Base-by-base conservation (phyloP, 1,140 invertebrate genomes). In the Dreissena rostriformis region DNA sequence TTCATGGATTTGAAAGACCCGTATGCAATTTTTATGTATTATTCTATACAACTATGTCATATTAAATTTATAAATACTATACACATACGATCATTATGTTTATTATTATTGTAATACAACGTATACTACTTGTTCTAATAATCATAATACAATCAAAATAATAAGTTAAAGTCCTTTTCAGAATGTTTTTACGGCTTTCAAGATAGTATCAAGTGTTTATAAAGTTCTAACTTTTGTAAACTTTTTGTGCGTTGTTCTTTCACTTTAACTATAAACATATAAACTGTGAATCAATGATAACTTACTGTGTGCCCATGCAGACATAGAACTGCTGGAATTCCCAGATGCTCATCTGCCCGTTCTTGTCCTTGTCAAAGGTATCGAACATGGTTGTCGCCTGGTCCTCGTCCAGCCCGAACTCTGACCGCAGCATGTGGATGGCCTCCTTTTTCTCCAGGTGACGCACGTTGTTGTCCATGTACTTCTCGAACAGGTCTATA, bases 291-390 rank as follows among this genome's bases (percentile, higher is more conserved):
- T 39, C 39, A 39, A 39, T 39, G 2, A 8, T 8, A 57, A 74
- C 86, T 82, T 67, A 91, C 90, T 87, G 86, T 39, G 86, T 84
- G 8, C 90, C 90, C 79, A 88, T 87, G 39, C 88, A 88, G 15
- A 81, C 70, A 78, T 86, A 91, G 78, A 91, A 91, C 84, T 88
- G 85, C 67, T 91, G 88, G 71, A 91, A 91, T 77, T 91, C 90
- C 90, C 90, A 91, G 65, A 91, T 85, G 73, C 87, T 89, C 82
- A 91, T 87, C 29, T 86, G 75, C 2, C 86, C 87, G 72, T 91
- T 90, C 61, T 90, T 71, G 75, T 91, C 89, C 67, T 90, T 91
- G 83, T 91, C 89, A 76, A 91, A 91, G 6, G 86, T 88, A 29
- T 90, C 86, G 70, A 91, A 91, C 87, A 91, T 91, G 7, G 86